Conservation (phyloP, 2,888 invertebrate species). For the Biston betularia region DNA sequence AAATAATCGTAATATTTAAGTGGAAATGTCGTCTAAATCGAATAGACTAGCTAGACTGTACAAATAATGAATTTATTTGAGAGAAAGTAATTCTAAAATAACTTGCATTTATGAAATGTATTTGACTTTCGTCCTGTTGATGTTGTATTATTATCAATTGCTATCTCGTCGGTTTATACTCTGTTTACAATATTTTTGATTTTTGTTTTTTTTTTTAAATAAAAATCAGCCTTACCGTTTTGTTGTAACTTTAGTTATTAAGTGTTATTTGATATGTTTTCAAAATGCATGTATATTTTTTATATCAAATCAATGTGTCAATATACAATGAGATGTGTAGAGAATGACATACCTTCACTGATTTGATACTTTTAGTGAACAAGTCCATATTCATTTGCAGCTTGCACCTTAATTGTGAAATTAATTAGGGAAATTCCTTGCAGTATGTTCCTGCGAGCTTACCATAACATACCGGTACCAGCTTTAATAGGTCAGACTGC, state of each 20-base stretch:
- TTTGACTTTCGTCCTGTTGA: constrained; percentile 37
- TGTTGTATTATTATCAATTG: constrained; percentile 39
- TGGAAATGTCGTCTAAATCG: constrained; percentile 30
- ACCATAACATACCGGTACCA: not conserved
- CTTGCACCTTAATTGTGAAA: not conserved
- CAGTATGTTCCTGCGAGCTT: too few species aligned
- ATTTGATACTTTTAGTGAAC: not conserved
- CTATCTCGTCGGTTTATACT: constrained; percentile 10
- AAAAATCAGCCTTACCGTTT: constrained; percentile 22
- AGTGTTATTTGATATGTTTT: constrained; percentile 38
- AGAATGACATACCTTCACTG: not conserved
- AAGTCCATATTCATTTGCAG: not conserved
- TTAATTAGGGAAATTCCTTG: too few species aligned
- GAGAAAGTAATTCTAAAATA: constrained; percentile 41
- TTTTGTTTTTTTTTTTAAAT: constrained; percentile 19
- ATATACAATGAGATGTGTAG: too few species aligned
- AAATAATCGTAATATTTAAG: constrained; percentile 23
- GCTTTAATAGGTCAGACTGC: constrained; percentile 28
- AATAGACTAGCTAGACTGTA: constrained; percentile 35
- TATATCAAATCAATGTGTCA: not conserved
- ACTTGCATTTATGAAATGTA: constrained; percentile 49
- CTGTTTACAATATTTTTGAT: constrained; percentile 15
- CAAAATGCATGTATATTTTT: constrained; percentile 7
- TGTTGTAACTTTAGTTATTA: constrained; percentile 36
- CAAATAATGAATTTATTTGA: constrained; percentile 48